A percentile compares a stretch with the other conserved stretches of the same genome.
These are phyloP conservation scores for Polydesmus complanatus DNA, from an alignment of 2,888 invertebrate species.

Conservation along the genomic window DNA sequence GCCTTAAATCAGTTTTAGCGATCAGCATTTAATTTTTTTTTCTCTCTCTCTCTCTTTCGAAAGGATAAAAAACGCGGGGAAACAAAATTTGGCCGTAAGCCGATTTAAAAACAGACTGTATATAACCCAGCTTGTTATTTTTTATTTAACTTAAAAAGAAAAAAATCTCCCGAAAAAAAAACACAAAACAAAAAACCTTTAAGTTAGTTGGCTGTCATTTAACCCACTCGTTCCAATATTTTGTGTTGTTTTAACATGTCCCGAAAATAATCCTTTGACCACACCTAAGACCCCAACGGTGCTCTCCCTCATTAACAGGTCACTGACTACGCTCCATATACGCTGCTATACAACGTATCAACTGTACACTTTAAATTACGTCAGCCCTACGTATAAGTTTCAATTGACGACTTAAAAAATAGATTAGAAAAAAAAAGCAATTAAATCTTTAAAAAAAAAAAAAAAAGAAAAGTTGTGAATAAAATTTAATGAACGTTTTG, in stretches of 20 bases:
- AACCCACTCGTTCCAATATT: not conserved
- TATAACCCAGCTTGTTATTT: not conserved
- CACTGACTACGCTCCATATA: constrained; percentile 10
- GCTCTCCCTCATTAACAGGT: constrained; percentile 12
- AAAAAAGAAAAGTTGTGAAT: too few relatives aligned
- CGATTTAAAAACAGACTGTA: not conserved
- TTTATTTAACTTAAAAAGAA: not conserved
- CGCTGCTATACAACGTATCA: not conserved
- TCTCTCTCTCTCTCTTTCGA: not conserved
- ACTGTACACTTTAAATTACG: not conserved
- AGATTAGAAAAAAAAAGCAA: too few relatives aligned
- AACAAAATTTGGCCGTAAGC: not conserved
- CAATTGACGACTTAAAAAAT: too few relatives aligned
- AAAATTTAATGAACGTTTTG: too few relatives aligned
- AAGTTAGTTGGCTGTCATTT: not conserved
- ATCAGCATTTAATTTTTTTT: not conserved
- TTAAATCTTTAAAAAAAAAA: too few relatives aligned
- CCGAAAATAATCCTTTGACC: constrained; percentile 9
- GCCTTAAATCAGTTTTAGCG: not conserved
- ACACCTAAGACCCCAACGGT: constrained; percentile 12
- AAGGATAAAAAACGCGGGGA: not conserved
- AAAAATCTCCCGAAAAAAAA: not conserved
- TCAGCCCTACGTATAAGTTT: not conserved
- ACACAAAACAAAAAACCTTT: not conserved
- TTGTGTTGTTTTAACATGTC: not conserved